These are phyloP conservation scores for Cherax destructor DNA, from an alignment of 1,140 invertebrate genomes.

Conservation along the genomic window DNA sequence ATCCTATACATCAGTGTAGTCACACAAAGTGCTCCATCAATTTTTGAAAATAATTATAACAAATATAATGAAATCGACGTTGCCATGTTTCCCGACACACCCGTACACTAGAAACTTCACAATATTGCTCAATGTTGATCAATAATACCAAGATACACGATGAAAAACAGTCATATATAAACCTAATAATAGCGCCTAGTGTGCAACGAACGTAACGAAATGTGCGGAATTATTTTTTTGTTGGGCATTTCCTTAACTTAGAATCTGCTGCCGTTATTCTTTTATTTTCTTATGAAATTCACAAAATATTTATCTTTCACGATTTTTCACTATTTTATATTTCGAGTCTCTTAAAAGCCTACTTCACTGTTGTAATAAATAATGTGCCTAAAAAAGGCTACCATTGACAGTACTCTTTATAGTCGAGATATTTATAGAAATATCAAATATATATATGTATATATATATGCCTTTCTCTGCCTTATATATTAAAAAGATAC, in stretches of 20 bases:
- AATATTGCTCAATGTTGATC: slow-evolving; percentile 5
- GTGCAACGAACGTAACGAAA: no score
- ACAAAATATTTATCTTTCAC: not conserved
- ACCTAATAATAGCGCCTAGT: not conserved
- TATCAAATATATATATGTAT: not conserved
- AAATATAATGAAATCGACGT: not conserved
- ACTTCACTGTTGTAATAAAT: not conserved
- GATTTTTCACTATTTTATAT: not conserved
- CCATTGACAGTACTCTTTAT: not conserved
- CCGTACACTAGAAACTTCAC: not conserved
- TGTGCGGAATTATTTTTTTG: not conserved
- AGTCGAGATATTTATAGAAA: not conserved
- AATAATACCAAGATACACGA: not conserved
- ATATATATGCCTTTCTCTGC: not conserved
- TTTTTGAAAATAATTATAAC: no score
- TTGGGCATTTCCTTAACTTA: not conserved
- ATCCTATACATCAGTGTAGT: no score
- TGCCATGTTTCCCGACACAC: not conserved
- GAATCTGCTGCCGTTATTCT: not conserved
- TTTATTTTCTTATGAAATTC: not conserved
- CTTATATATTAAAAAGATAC: no score
- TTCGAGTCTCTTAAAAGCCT: not conserved
- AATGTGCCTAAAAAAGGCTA: not conserved
- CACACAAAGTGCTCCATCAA: not conserved
- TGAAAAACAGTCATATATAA: not conserved